A percentile compares a stretch with the other conserved stretches of the same genome.
Conservation (phyloP, 2,113 vertebrate genomes). For the Menidia beryllina region DNA sequence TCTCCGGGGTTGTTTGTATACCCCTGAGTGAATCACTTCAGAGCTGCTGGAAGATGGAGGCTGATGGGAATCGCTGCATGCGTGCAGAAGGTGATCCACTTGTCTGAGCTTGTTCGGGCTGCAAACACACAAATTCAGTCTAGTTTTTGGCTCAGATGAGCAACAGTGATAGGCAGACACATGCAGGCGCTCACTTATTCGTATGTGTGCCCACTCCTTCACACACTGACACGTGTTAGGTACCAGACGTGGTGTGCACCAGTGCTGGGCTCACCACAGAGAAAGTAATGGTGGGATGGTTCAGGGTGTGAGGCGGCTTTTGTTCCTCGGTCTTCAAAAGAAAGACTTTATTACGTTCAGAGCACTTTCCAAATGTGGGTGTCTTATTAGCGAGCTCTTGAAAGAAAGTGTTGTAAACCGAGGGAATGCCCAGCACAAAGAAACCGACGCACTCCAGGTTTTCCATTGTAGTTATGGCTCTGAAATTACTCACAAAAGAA, state of each 20-base stretch:
- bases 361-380: conserved; percentile 28
- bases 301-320: conserved; percentile 51
- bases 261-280: conserved; percentile 48
- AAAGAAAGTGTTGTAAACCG: conserved; percentile 61
- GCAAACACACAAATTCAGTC: conserved; percentile 26
- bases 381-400: conserved; percentile 41
- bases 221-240: conserved; percentile 42
- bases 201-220: conserved; percentile 2
- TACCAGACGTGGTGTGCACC: conserved; percentile 58
- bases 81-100: conserved; percentile 26
- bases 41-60: conserved; percentile 42
- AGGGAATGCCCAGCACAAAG: conserved; percentile 27
- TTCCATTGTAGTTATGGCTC: neutral
- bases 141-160: conserved; percentile 24
- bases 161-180: conserved; percentile 16
- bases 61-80: conserved; percentile 33
- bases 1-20: conserved; percentile 39
- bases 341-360: conserved; percentile 49
- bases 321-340: conserved; percentile 71
- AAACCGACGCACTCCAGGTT: neutral
- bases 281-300: conserved; percentile 40
- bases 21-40: conserved; percentile 26
- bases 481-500: neutral
- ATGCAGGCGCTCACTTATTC: neutral
- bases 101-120: conserved; percentile 57